A percentile compares a stretch with the other conserved stretches of the same genome.
Evolutionary conservation across 2,113 vertebrate species (phyloP).

Genomic region (Neolamprologus sp.): DNA sequence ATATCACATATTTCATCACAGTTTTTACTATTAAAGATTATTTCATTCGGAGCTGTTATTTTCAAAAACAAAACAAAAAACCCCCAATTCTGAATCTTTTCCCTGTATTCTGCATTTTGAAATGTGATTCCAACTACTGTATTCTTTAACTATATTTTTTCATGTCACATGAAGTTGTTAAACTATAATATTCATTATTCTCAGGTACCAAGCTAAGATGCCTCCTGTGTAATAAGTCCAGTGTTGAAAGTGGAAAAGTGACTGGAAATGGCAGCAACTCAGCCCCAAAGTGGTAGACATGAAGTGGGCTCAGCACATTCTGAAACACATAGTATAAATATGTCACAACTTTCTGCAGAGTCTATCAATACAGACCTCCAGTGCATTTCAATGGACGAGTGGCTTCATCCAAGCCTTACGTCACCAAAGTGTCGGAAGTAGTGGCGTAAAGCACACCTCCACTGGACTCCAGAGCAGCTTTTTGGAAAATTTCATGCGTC

Average conservation of each 20-base stretch:
- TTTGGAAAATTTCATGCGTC: neutral
- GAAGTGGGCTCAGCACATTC: neutral
- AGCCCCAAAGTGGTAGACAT: neutral
- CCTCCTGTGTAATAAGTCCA: neutral
- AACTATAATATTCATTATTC: neutral
- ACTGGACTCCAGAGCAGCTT: neutral
- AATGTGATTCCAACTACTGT: neutral
- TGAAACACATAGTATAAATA: neutral
- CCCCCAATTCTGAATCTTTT: rapidly evolving
- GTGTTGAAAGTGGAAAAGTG: neutral
- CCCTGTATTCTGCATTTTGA: neutral
- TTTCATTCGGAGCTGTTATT: neutral
- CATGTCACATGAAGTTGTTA: neutral
- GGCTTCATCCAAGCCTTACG: neutral
- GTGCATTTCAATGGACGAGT: neutral
- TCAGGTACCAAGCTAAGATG: neutral
- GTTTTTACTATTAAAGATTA: neutral
- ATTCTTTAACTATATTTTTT: neutral
- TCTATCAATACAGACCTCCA: neutral
- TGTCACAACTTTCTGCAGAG: neutral
- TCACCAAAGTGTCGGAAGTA: neutral
- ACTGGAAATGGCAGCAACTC: neutral
- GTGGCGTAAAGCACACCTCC: neutral
- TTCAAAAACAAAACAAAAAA: neutral
- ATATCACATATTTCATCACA: neutral